Conservation (phyloP, 2,797 vertebrate species). For the Cyprinodon diabolis region DNA sequence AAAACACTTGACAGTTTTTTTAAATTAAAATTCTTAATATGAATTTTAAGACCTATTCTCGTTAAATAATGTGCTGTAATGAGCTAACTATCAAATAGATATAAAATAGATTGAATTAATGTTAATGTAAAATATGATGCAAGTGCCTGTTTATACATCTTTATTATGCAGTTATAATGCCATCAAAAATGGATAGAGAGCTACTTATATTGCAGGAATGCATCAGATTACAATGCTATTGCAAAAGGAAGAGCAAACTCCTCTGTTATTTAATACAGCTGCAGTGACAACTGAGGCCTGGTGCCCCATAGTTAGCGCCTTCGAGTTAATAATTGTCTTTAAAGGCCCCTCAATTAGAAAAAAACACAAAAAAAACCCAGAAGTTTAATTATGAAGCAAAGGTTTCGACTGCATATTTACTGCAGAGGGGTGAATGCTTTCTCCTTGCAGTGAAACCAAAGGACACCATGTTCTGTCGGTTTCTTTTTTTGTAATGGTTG, state of each 20-base stretch:
- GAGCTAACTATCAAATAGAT: not conserved
- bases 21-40: not conserved
- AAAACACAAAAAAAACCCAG: not conserved
- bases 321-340: not conserved
- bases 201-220: not conserved
- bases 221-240: not conserved
- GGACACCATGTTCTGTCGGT: conserved; percentile 7
- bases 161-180: not conserved
- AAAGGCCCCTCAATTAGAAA: not conserved
- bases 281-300: not conserved
- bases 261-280: not conserved
- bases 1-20: not conserved
- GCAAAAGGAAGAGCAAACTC: not conserved
- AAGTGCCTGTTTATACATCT: not conserved
- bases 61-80: not conserved
- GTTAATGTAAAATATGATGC: not conserved
- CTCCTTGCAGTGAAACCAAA: conserved; percentile 15
- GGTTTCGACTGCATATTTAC: not conserved
- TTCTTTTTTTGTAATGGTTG: conserved; percentile 7
- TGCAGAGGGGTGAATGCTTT: conserved; percentile 1
- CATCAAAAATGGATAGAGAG: not conserved
- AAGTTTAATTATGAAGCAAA: not conserved
- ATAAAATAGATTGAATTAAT: not conserved
- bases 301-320: not conserved
- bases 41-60: not conserved